phyloP scores from a whole-genome alignment of 1,140 invertebrate genomes.

The Paraescarpia echinospica region DNA sequence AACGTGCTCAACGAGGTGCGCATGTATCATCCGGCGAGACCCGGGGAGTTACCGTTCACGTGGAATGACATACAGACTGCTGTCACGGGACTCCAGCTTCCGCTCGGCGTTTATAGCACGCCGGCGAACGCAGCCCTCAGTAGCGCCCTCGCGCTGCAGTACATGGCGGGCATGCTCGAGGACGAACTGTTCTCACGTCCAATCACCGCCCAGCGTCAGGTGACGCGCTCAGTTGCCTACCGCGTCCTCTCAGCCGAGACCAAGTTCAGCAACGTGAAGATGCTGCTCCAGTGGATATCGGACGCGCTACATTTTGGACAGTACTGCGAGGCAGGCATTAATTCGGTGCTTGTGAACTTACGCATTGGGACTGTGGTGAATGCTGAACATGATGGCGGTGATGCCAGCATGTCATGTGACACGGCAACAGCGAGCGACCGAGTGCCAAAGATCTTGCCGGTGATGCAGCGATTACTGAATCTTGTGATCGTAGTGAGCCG shows the following conservation, averaged over 20 bases:
- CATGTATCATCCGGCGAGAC: background rate
- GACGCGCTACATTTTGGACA: background rate
- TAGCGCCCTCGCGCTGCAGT: constrained; percentile 1
- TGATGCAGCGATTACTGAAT: background rate
- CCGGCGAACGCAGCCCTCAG: background rate
- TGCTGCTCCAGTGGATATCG: background rate
- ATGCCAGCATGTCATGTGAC: background rate
- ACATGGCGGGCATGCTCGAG: constrained; percentile 12
- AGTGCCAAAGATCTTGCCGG: background rate
- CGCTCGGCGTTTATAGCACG: background rate
- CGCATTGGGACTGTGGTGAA: background rate
- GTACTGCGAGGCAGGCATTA: background rate
- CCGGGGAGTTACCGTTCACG: background rate
- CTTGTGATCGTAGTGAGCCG: background rate
- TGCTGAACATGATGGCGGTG: background rate
- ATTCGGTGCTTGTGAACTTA: background rate
- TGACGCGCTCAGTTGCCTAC: constrained; percentile 3
- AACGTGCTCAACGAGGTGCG: background rate
- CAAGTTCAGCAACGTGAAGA: background rate
- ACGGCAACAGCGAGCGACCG: background rate
- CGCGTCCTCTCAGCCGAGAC: background rate
- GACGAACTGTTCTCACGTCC: constrained; percentile 8
- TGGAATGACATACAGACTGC: background rate
- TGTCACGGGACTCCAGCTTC: background rate
- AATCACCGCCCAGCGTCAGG: constrained; percentile 8